A percentile compares a stretch with the other conserved stretches of the same genome.
phyloP scores from a whole-genome alignment of 2,888 invertebrate species.

The Aelia acuminata region DNA sequence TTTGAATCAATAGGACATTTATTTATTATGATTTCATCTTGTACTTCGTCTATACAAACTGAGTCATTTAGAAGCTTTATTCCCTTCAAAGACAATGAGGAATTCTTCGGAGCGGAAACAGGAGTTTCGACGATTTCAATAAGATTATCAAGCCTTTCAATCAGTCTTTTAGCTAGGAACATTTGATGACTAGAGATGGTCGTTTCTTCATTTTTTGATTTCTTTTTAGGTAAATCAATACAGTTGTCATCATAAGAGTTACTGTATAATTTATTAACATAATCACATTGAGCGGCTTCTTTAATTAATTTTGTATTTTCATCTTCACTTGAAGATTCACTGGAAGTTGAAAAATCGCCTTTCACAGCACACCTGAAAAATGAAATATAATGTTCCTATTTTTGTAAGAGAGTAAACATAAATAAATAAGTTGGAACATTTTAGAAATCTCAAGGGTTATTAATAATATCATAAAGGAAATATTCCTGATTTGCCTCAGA shows the following conservation, averaged over 20 bases:
- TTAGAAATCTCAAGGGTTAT: too few relatives aligned
- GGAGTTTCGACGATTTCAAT: neutral
- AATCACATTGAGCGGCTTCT: conserved; percentile 11
- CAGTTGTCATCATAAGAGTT: neutral
- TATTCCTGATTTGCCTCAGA: too few relatives aligned
- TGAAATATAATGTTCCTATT: too few relatives aligned
- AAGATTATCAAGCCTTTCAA: neutral
- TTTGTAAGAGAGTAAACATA: too few relatives aligned
- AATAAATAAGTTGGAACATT: too few relatives aligned
- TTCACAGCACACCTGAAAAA: conserved; percentile 31
- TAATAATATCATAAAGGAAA: too few relatives aligned
- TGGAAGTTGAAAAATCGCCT: neutral
- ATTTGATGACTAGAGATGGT: neutral
- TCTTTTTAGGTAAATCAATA: neutral
- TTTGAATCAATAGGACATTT: neutral
- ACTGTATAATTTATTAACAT: conserved; percentile 25
- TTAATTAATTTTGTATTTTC: neutral
- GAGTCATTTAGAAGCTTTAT: neutral
- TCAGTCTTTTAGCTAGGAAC: neutral
- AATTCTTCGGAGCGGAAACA: neutral
- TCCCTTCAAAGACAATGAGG: neutral
- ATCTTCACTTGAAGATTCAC: conserved; percentile 2
- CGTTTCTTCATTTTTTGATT: neutral
- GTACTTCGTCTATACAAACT: neutral
- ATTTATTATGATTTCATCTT: neutral